These are phyloP conservation scores for Acanthis flammea DNA, from an alignment of 2,797 vertebrate species.

Conservation along the genomic window DNA sequence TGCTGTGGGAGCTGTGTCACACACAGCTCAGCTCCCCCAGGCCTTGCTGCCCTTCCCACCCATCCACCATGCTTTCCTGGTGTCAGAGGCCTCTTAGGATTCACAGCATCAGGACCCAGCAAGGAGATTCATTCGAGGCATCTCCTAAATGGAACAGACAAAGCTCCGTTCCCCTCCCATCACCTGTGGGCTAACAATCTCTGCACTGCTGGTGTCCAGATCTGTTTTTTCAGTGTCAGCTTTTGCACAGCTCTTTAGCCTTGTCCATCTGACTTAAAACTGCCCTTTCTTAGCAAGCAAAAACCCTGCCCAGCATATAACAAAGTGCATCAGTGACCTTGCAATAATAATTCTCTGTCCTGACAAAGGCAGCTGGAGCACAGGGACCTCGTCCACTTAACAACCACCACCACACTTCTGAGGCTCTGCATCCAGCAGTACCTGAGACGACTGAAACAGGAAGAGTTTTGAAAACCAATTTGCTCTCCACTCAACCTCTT, in stretches of 20 bases:
- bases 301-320: not conserved
- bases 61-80: not conserved
- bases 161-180: not conserved
- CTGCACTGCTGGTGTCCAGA: not conserved
- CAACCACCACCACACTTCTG: not conserved
- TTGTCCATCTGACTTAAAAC: not conserved
- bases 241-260: not conserved
- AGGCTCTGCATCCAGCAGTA: not conserved
- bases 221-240: not conserved
- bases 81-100: not conserved
- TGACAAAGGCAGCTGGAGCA: not conserved
- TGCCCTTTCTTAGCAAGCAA: not conserved
- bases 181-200: not conserved
- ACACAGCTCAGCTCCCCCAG: not conserved
- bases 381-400: not conserved
- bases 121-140: rapidly evolving
- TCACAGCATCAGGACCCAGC: not conserved
- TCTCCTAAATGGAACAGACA: not conserved
- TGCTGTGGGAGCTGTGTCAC: rapidly evolving
- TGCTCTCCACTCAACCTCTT: not conserved
- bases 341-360: constrained; percentile 9
- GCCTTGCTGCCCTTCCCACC: not conserved
- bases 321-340: not conserved
- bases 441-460: constrained; percentile 22
- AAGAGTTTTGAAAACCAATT: constrained; percentile 35